Base-by-base conservation (phyloP, 2,888 invertebrate genomes). In the Philereme vetulata region DNA sequence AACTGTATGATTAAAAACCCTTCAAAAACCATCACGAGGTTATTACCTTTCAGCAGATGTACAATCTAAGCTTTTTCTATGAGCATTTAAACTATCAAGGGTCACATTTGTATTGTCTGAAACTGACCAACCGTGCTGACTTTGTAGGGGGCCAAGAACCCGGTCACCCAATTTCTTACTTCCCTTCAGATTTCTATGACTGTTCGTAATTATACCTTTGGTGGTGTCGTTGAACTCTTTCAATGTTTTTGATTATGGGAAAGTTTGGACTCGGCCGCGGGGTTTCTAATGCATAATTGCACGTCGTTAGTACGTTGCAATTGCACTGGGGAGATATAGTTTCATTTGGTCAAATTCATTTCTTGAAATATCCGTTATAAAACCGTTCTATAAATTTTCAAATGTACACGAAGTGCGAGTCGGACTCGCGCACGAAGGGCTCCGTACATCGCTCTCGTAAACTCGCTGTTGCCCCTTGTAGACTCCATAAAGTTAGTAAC, bases 121-220 rank as follows among this genome's bases (percentile, higher is more conserved):
- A 85, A 90, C 90, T 92, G 92, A 92, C 92, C 92, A 88, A 86
- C 83, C 88, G 87, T 88, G 80, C 68, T 66, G 74, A 74, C 81
- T 59, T 72, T 68, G 78, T 77, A 82, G 87, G 91, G 92, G 86
- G 83, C 80, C 82, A 74, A 74, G 80, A 85, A 85, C 80, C 74
- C 82, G 88, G 90, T 90, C 85, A 88, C 88, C 88, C 83, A 86
- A 86, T 85, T 88, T 80, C 87, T 86, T 77, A 80, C 79, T 80
- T 84, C 84, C 87, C 86, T 85, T 72, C 71, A 58, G 69, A 68
- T 72, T 78, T 77, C 76, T 80, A 76, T 76, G 73, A 77, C 75
- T 72, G 68, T 76, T 72, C 80, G 76, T 90, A 91, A 92, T 91
- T 91, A 90, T 82, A 85, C 85, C 84, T 87, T 84, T 79, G 62